These are phyloP conservation scores for Lagodon rhomboides DNA, from an alignment of 2,797 vertebrate species.

Conservation along the genomic window DNA sequence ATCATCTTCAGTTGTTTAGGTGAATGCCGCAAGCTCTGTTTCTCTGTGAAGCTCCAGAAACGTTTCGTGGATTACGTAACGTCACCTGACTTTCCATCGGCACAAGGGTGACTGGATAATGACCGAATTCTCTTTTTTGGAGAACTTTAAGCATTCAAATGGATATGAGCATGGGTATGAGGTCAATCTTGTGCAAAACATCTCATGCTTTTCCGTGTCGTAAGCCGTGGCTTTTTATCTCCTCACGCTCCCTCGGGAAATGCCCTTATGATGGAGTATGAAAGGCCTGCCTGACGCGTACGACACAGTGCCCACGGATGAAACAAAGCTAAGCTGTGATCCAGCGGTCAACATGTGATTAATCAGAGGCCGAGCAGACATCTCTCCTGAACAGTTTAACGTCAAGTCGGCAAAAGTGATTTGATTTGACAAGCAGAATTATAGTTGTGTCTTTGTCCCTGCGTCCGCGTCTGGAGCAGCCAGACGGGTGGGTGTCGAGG, in stretches of 20 bases:
- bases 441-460: conserved; percentile 58
- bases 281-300: conserved; percentile 8
- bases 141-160: not conserved
- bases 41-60: too few relatives aligned
- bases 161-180: conserved; percentile 2
- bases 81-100: too few relatives aligned
- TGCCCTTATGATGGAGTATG: conserved; percentile 24
- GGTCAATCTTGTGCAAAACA: conserved; percentile 17
- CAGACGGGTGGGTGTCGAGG: conserved; percentile 44
- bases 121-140: too few relatives aligned
- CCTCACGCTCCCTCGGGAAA: conserved; percentile 9
- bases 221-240: conserved; percentile 14
- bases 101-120: too few relatives aligned
- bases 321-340: conserved; percentile 29
- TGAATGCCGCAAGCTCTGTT: too few relatives aligned
- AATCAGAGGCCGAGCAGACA: conserved; percentile 34
- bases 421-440: conserved; percentile 47
- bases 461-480: conserved; percentile 43
- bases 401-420: conserved; percentile 42
- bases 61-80: too few relatives aligned
- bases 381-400: conserved; percentile 35
- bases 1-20: too few relatives aligned
- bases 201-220: not conserved
- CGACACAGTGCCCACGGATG: not conserved
- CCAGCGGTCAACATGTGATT: conserved; percentile 10